Evolutionary conservation across 1,140 invertebrate genomes (phyloP), one percentile per base, ranked within the genome.

Genomic region (Vanessa atalanta): DNA sequence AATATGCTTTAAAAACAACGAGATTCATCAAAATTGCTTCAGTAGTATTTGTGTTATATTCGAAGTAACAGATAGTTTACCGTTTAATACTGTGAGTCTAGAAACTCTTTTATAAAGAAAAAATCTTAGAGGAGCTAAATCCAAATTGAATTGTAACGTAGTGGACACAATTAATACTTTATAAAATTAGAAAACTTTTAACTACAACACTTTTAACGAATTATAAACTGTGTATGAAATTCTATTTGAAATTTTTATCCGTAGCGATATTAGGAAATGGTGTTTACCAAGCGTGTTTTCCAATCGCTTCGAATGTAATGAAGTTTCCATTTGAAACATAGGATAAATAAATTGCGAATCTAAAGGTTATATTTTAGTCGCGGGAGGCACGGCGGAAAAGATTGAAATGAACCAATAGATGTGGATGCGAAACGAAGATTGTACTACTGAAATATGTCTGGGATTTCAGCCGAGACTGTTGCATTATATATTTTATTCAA

Each of bases 361-460:
- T 67, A 43, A 61, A 73, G 65, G 64, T 73, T 57, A 67, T 73
- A 73, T 60, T 67, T 48, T 66, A 73, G 68, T 20, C 20, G 20
- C 53, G 15, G 57, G 65, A 57, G 65, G 57, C 37, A 37, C 11
- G 55, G 26, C 71, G 65, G 55, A 65, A 73, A 67, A 73, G 71
- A 73, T 73, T 73, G 71, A 67, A 73, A 72, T 60, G 50, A 66
- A 67, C 71, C 64, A 61, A 73, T 51, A 67, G 71, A 67, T 23
- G 53, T 23, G 23, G 55, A 47, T 12, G 47, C 63, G 26, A 65
- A 37, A 3, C 16, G 47, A 51, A 60, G 55, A 73, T 60, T 66
- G 53, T 20, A 43, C 37, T 37, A 61, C 64, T 64, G 31, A 65
- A 72, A 66, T 48, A 73, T 61, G 31, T 67, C 23, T 20, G 26